A percentile compares a stretch with the other conserved stretches of the same genome.
These are phyloP conservation scores for Agelastica alni DNA, from an alignment of 2,888 invertebrate species.

Conservation along the genomic window DNA sequence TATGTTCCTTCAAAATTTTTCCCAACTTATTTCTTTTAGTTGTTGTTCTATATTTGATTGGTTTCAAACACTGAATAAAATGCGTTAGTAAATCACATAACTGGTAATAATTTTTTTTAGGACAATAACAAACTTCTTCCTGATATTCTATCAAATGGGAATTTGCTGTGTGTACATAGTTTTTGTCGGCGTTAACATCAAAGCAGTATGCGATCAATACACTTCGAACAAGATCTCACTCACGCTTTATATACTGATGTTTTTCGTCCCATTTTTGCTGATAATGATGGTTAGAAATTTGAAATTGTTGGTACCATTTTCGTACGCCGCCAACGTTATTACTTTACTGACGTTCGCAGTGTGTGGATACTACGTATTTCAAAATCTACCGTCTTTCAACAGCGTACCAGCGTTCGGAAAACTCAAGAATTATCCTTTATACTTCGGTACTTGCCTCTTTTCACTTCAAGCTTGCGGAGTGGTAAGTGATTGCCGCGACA, in stretches of 20 bases:
- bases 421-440: conserved; percentile 78
- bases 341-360: conserved; percentile 84
- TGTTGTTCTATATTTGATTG: no score
- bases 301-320: conserved; percentile 87
- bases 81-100: no score
- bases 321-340: conserved; percentile 83
- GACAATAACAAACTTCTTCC: conserved; percentile 67
- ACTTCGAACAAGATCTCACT: conserved; percentile 34
- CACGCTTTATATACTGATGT: conserved; percentile 47
- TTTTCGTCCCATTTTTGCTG: conserved; percentile 68
- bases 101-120: conserved; percentile 58
- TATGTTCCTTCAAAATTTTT: no score
- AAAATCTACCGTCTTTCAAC: conserved; percentile 68
- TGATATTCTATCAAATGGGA: conserved; percentile 83
- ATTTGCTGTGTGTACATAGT: conserved; percentile 84
- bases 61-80: no score
- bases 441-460: conserved; percentile 95
- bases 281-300: conserved; percentile 85
- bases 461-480: conserved; percentile 94
- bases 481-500: no score
- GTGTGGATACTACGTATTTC: conserved; percentile 83
- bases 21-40: no score
- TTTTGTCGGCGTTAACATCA: conserved; percentile 52
- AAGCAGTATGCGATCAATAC: conserved; percentile 50
- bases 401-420: conserved; percentile 68